A percentile compares a stretch with the other conserved stretches of the same genome.
These are phyloP conservation scores for Graptemys geographica DNA, from an alignment of 2,797 vertebrate species.

Conservation along the genomic window DNA sequence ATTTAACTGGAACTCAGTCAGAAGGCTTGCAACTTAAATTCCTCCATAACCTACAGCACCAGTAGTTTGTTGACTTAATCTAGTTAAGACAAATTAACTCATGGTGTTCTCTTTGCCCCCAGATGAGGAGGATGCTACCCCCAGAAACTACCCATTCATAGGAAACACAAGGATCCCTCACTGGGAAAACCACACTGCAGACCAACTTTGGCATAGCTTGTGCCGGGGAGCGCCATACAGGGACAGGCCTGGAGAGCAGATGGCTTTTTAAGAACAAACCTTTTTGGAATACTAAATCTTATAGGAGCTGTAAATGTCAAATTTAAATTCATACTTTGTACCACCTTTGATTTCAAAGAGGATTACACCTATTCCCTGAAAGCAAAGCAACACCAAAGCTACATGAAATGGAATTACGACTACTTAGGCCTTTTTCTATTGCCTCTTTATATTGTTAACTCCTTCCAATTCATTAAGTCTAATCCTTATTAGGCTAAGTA, in stretches of 20 bases:
- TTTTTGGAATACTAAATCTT: slow-evolving; percentile 85
- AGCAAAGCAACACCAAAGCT: slow-evolving; percentile 83
- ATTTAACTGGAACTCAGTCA: accelerated
- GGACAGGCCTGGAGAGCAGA: slow-evolving; percentile 81
- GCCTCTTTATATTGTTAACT: slow-evolving; percentile 97
- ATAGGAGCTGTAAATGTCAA: slow-evolving; percentile 85
- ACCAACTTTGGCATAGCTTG: neutral
- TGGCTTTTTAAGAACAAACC: slow-evolving; percentile 82
- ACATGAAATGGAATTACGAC: slow-evolving; percentile 92
- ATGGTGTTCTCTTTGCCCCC: neutral
- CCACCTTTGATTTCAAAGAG: slow-evolving; percentile 99
- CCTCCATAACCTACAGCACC: accelerated
- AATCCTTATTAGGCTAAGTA: slow-evolving; percentile 95
- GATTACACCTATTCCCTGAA: slow-evolving; percentile 97
- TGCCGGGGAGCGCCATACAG: neutral
- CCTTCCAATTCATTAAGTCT: slow-evolving; percentile 98
- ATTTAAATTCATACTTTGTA: slow-evolving; percentile 97
- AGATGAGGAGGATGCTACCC: neutral
- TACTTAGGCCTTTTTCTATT: slow-evolving; percentile 86
- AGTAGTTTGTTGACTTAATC: accelerated
- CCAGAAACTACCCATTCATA: neutral
- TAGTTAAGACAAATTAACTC: neutral
- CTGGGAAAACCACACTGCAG: neutral
- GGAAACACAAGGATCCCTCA: neutral
- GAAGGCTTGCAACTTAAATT: neutral